Conservation (phyloP, 2,888 invertebrate genomes). For the Incurvaria masculella region DNA sequence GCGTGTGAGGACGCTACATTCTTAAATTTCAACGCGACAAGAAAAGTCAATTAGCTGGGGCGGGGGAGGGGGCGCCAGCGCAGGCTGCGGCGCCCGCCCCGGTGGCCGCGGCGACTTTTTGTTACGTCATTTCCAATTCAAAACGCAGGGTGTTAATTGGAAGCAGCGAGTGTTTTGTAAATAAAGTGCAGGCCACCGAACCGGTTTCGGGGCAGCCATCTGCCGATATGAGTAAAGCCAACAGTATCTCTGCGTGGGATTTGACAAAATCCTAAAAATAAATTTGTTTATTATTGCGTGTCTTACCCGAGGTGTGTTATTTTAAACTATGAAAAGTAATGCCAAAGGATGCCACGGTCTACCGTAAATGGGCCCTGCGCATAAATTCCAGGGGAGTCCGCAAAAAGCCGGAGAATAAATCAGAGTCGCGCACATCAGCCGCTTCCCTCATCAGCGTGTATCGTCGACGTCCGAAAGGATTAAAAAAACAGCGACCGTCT, state of each 20-base stretch:
- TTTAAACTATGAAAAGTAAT: no score
- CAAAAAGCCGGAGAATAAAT: background rate
- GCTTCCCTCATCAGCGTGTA: background rate
- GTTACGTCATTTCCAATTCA: background rate
- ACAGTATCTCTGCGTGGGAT: no score
- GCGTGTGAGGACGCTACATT: slow-evolving; percentile 25
- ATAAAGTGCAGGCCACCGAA: no score
- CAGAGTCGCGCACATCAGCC: background rate
- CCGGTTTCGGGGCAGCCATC: no score
- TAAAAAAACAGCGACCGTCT: background rate
- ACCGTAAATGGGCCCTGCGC: no score
- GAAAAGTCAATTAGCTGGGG: slow-evolving; percentile 52
- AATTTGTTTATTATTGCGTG: no score
- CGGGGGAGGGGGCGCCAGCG: background rate
- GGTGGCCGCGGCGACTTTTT: background rate
- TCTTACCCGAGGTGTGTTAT: no score
- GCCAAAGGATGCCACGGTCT: no score
- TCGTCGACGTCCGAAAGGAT: no score
- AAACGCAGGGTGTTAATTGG: background rate
- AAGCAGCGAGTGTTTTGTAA: background rate
- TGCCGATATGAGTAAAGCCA: no score
- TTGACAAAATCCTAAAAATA: no score
- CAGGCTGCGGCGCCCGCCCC: background rate
- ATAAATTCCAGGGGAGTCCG: no score
- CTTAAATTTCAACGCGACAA: slow-evolving; percentile 30